A percentile compares a stretch with the other conserved stretches of the same genome.
Conservation (phyloP, 2,888 invertebrate species). For the Dysmachus trigonus region DNA sequence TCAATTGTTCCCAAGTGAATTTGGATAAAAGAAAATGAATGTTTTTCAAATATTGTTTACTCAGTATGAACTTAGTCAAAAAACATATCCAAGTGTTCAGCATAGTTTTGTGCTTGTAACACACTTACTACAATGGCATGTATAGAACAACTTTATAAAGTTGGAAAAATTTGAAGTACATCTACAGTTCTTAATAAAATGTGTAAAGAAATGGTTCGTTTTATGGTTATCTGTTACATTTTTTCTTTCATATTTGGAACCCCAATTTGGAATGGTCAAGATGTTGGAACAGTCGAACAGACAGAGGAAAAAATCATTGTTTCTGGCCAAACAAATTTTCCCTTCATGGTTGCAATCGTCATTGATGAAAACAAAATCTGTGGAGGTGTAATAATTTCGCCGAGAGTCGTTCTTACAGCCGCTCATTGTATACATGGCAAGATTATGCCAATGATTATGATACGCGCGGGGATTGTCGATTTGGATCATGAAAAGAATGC, state of each 20-base stretch:
- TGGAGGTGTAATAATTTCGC: constrained; percentile 66
- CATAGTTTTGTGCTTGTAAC: no score
- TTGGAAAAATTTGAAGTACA: no score
- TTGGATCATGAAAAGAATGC: neutral
- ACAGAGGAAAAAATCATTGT: neutral
- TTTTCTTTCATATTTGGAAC: neutral
- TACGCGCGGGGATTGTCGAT: neutral
- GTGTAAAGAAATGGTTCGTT: neutral
- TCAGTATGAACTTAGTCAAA: no score
- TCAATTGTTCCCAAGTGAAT: no score
- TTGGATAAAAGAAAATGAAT: no score
- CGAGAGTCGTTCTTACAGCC: constrained; percentile 66
- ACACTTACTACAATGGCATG: no score
- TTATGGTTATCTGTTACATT: neutral
- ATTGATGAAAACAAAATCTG: constrained; percentile 56
- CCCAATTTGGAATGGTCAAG: neutral
- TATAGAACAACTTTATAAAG: no score
- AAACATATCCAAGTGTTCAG: no score
- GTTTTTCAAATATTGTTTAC: no score
- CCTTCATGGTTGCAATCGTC: neutral
- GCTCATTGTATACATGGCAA: constrained; percentile 64
- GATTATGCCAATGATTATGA: neutral
- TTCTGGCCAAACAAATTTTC: neutral
- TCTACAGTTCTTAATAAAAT: neutral
- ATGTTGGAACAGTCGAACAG: neutral